Base-by-base conservation (phyloP, 2,888 invertebrate genomes). In the Hydrotaea cyrtoneurina region DNA sequence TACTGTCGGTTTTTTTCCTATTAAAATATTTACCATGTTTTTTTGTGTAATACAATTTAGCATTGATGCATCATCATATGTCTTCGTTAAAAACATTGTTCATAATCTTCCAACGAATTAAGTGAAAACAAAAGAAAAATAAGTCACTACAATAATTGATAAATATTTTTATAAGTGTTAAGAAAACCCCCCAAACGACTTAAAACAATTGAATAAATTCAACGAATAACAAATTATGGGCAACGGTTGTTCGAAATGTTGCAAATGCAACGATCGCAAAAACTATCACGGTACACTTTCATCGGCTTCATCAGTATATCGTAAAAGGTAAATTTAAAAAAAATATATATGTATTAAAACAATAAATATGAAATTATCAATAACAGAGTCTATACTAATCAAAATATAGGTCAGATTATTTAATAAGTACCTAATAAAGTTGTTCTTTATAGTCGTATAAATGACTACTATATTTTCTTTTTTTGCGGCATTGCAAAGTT, bases 181-280 rank as follows among this genome's bases (percentile, higher is more conserved):
- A 36, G 5, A 53, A 53, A 53, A 62, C 11, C 13, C 13, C 3
- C 2, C 31, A 62, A 5, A 62, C 31, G 0, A 62, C n/a, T n/a
- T 5, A n/a, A 50, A 50, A 50, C 21, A 36, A 62, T n/a, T 31
- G 31, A 2, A 4, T 4, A 31, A 62, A 31, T 4, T n/a, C 4
- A 62, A 31, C n/a, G 26, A 62, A 39, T 62, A 62, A 23, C 39
- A 82, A 82, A 80, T 74, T 7, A 92, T 92, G 92, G 92, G 92
- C 87, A 92, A 92, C 90, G 91, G 92, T 87, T 92, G 92, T 87
- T 92, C 92, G 39, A 92, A 92, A 87, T 92, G 92, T 88, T 92
- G 92, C 87, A 89, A 92, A 85, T 92, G 92, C 87, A 90, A 89
- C 86, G 91, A 92, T 78, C 90, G 91, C 83, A 91, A 92, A 85